Percentiles rank a stretch among this genome's conserved stretches.
phyloP scores from a whole-genome alignment of 2,888 invertebrate genomes.

The Mechanitis mazaeus region DNA sequence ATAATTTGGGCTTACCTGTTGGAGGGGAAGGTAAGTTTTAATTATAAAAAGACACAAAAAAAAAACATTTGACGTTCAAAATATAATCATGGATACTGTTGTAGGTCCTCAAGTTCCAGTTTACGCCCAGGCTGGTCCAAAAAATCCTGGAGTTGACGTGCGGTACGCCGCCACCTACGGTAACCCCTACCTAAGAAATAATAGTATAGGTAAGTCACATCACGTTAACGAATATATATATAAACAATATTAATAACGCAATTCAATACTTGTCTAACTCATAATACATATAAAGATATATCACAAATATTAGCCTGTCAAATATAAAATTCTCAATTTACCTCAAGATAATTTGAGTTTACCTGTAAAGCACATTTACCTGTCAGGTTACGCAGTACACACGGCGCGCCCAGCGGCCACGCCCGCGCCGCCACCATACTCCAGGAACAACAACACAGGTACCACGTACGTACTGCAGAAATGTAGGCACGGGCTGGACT shows the following conservation, averaged over 20 bases:
- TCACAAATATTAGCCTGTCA: background rate
- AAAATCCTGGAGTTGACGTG: constrained; percentile 77
- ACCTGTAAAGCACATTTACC: background rate
- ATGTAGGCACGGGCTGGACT: constrained; percentile 19
- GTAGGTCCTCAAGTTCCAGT: constrained; percentile 45
- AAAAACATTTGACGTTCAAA: background rate
- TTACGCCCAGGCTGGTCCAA: constrained; percentile 58
- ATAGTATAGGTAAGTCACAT: constrained; percentile 64
- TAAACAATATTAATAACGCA: background rate
- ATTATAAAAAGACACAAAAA: background rate
- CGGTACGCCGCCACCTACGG: constrained; percentile 80
- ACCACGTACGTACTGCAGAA: constrained; percentile 39
- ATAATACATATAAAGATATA: background rate
- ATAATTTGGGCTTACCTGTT: constrained; percentile 62
- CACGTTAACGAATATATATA: background rate
- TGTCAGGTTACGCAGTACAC: constrained; percentile 69
- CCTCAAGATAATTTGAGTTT: background rate
- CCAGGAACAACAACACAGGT: constrained; percentile 60
- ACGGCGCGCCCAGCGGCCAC: constrained; percentile 86
- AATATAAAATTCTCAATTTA: background rate
- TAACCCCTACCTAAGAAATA: constrained; percentile 90
- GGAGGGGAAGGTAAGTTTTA: constrained; percentile 39
- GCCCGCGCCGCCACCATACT: constrained; percentile 88
- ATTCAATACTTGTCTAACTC: background rate
- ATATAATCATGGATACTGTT: background rate